These are phyloP conservation scores for Sogatella furcifera DNA, from an alignment of 1,140 invertebrate species.

Conservation along the genomic window DNA sequence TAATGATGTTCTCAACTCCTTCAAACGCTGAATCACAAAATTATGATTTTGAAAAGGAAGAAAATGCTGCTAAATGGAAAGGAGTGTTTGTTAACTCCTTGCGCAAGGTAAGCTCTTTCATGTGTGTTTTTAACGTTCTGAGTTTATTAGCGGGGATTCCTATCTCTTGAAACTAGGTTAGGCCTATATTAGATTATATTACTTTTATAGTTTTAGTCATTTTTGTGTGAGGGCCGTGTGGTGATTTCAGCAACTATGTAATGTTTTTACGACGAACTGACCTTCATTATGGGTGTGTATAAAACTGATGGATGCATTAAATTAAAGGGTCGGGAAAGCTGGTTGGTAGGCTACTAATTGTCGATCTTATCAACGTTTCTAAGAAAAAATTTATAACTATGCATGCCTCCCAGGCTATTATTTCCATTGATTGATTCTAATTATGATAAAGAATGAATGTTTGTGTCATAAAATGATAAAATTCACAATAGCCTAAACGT, in stretches of 20 bases:
- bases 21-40: conserved; percentile 47
- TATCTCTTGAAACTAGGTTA: neutral
- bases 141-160: neutral
- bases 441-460: too few species aligned
- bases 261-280: neutral
- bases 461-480: too few species aligned
- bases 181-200: neutral
- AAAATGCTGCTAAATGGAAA: conserved; percentile 81
- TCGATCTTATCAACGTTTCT: too few species aligned
- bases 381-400: too few species aligned
- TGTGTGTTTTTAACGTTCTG: neutral
- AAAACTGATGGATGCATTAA: too few species aligned
- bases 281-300: too few species aligned
- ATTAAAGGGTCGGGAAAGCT: too few species aligned
- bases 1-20: conserved; percentile 42
- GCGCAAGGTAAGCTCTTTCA: conserved; percentile 46
- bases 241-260: neutral
- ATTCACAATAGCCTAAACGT: too few species aligned
- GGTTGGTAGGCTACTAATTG: too few species aligned
- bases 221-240: neutral
- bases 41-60: conserved; percentile 80
- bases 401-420: too few species aligned
- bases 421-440: too few species aligned
- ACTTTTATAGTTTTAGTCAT: neutral
- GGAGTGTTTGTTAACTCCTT: conserved; percentile 72